Base-by-base conservation (phyloP, 2,888 invertebrate species). In the Drosophila ezoana region DNA sequence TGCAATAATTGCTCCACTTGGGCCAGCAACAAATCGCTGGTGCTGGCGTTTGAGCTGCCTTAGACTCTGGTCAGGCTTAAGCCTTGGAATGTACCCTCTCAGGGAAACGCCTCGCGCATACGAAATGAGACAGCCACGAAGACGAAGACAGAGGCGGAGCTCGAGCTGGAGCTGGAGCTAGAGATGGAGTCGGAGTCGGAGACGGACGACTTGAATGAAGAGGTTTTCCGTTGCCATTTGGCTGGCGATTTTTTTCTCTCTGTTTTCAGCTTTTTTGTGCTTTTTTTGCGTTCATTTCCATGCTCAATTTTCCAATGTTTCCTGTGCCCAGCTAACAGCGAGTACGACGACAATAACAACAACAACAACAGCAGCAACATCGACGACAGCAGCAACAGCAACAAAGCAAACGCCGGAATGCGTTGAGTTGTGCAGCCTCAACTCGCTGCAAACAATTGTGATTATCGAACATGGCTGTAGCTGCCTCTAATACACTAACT, bases 1-100 rank as follows among this genome's bases (percentile, higher is more conserved):
- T 72, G 86, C 83, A 89, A 86, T 89, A 89, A 89, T 85, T 89
- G 84, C 87, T 89, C 90, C 84, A 89, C 84, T 89, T 88, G 78
- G 47, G 62, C 56, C 64, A 68, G 67, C 88, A 78, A 82, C 80
- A 79, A 79, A 82, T 79, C 80, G 76, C 52, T 59, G 37, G 57
- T 23, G 48, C 62, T 71, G 59, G 58, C 75, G 57, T 57, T 58
- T 60, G 61, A 41, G 66, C 48, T 14, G 56, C 37, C 59, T 49
- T 37, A 57, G 57, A 57, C 59, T 35, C n/a, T 38, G 32, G 37
- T 32, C 67, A 44, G 66, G 58, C 63, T 63, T 58, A 61, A 56
- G 68, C 62, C 72, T 60, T 68, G 79, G 88, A 78, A 81, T 81
- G 65, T 44, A 40, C 56, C 40, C 49, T 51, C 62, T 51, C 52